phyloP scores from a whole-genome alignment of 2,888 invertebrate genomes.

The Pecten maximus region DNA sequence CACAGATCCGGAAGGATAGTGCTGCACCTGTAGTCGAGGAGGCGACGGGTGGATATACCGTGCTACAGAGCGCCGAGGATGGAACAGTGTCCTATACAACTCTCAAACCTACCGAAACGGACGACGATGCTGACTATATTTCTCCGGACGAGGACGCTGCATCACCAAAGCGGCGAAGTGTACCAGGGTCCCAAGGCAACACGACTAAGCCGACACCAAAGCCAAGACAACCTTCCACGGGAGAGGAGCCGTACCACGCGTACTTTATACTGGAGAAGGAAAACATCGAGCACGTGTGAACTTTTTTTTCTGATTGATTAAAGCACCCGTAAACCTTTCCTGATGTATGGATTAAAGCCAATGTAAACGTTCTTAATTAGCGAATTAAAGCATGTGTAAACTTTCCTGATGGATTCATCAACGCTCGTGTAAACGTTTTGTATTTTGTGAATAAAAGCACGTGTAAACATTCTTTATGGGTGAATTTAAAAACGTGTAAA shows the following conservation, averaged over 20 bases:
- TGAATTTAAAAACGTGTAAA: too few relatives aligned
- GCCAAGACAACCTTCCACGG: not conserved
- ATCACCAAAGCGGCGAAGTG: not conserved
- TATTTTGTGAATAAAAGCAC: too few relatives aligned
- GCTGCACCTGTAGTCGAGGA: not conserved
- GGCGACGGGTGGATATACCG: not conserved
- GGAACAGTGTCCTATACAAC: not conserved
- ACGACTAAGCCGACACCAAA: not conserved
- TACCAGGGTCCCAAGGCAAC: not conserved
- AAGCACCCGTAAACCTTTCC: too few relatives aligned
- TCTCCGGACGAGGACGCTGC: slow-evolving; percentile 10
- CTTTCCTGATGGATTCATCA: too few relatives aligned
- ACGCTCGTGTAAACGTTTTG: too few relatives aligned
- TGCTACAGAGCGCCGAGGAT: not conserved
- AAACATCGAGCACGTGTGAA: not conserved
- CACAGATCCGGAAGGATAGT: slow-evolving; percentile 2
- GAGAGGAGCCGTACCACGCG: not conserved
- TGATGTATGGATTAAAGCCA: too few relatives aligned
- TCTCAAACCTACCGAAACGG: not conserved
- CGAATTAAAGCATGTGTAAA: too few relatives aligned
- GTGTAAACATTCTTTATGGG: too few relatives aligned
- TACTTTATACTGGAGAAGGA: slow-evolving; percentile 1
- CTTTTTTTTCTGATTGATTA: too few relatives aligned
- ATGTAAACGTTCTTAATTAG: too few relatives aligned
- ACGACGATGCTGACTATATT: slow-evolving; percentile 2